These are phyloP conservation scores for Craterocephalus amniculus DNA, from an alignment of 2,797 vertebrate species.

Conservation along the genomic window DNA sequence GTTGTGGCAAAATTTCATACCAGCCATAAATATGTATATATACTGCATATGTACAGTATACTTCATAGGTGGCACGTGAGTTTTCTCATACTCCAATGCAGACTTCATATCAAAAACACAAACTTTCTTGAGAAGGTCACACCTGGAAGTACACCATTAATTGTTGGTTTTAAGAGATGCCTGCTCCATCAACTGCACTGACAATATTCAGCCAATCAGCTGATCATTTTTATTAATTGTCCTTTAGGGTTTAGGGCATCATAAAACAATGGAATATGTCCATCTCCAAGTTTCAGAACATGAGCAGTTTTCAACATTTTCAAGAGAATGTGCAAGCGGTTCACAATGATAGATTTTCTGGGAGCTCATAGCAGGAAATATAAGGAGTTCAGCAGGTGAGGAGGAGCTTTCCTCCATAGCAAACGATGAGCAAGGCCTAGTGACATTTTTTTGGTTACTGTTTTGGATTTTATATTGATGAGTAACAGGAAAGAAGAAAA, in stretches of 20 bases:
- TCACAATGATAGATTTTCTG: not conserved
- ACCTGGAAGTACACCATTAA: not conserved
- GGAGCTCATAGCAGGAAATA: too few relatives aligned
- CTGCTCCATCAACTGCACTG: not conserved
- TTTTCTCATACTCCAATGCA: not conserved
- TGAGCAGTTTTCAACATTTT: too few relatives aligned
- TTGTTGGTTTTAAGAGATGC: not conserved
- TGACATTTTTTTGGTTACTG: not conserved
- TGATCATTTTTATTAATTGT: not conserved
- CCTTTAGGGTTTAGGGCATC: not conserved
- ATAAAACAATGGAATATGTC: too few relatives aligned
- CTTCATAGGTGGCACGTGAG: not conserved
- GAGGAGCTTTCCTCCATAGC: too few relatives aligned
- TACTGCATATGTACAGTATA: not conserved
- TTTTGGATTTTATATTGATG: not conserved
- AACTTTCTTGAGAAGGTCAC: not conserved
- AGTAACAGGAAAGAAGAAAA: too few relatives aligned
- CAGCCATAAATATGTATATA: not conserved
- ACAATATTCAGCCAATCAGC: not conserved
- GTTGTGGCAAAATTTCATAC: not conserved
- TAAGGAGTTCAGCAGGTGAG: too few relatives aligned
- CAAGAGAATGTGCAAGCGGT: not conserved
- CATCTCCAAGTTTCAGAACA: too few relatives aligned
- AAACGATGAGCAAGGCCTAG: too few relatives aligned
- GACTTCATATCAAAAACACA: not conserved